Evolutionary conservation across 2,888 invertebrate genomes (phyloP), one percentile per base, ranked within the genome.

Genomic region (Drosophila nigricruria): DNA sequence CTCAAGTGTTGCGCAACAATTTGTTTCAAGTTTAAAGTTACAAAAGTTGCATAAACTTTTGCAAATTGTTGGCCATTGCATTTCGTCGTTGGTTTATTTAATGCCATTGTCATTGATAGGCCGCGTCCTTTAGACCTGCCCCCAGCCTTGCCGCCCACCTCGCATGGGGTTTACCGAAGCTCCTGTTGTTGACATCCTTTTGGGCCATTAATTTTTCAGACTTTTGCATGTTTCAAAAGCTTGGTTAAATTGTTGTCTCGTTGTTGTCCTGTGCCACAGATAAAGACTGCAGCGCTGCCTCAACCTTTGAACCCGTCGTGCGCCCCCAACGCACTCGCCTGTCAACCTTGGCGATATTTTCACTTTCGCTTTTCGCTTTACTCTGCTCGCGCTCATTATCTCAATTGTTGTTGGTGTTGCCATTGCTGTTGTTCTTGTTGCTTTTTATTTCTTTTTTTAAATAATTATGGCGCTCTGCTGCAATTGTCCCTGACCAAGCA

Each of bases 401-500:
- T 71, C 85, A 68, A 73, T 76, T 89, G 85, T 84, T 86, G 71
- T 69, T 75, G 62, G 27, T 72, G 68, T 20, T 70, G 42, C 36
- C 62, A 25, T 27, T 56, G 59, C 34, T 60, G 62, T 65, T 78
- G 65, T 67, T 81, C 77, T 65, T 78, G 30, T 18, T 32, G n/a
- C 14, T 5, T 23, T 20, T 34, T 16, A 3, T n/a, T 9, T 32
- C 72, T 81, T 66, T 66, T 89, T 84, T 82, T 88, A 70, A 86
- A 89, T 85, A 89, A 89, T 87, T 87, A 80, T 74, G 71, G 74
- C 72, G 52, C 60, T 57, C 72, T 68, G 73, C 61, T 68, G 69
- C 81, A 88, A 80, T 89, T 85, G 88, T 89, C 90, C 88, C 90
- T 89, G 90, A 82, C 88, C 88, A 82, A 70, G 69, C 50, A 52